These are phyloP conservation scores for Porites lobata DNA, from an alignment of 92 coral and sea anemone species.

Conservation along the genomic window DNA sequence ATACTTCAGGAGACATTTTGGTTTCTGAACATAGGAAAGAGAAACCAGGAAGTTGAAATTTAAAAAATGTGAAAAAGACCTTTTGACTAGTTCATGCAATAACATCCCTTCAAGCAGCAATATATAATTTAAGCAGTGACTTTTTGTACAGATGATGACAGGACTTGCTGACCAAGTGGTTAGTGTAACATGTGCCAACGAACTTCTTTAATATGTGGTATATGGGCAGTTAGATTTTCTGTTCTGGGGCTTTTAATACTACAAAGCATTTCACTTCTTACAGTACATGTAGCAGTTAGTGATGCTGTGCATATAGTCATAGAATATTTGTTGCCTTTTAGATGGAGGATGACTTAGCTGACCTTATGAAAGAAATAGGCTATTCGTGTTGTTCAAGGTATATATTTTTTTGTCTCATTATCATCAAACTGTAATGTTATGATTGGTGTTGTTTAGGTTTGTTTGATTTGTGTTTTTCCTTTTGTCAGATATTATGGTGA, in stretches of 20 bases:
- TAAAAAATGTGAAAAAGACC: not conserved
- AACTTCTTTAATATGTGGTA: too few relatives aligned
- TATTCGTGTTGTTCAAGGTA: constrained; percentile 90
- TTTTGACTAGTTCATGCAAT: not conserved
- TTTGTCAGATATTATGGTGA: not conserved
- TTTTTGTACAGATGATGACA: too few relatives aligned
- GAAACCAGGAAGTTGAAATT: too few relatives aligned
- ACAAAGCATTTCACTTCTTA: too few relatives aligned
- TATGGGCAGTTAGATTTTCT: too few relatives aligned
- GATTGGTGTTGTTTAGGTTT: too few relatives aligned
- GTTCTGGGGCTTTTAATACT: too few relatives aligned
- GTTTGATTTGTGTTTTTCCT: not conserved
- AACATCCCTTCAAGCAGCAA: not conserved
- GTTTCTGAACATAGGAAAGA: not conserved
- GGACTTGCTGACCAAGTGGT: too few relatives aligned
- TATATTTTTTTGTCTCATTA: not conserved
- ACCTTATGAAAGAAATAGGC: constrained; percentile 93
- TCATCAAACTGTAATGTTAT: not conserved
- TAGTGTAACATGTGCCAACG: too few relatives aligned
- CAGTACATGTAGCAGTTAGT: too few relatives aligned
- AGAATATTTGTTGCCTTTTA: not conserved
- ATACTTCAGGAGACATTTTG: not conserved
- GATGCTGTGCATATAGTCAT: not conserved
- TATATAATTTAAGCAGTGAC: not conserved
- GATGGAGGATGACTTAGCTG: constrained; percentile 97